Conservation (phyloP, 2,888 invertebrate species). For the Tiliacea aurago region DNA sequence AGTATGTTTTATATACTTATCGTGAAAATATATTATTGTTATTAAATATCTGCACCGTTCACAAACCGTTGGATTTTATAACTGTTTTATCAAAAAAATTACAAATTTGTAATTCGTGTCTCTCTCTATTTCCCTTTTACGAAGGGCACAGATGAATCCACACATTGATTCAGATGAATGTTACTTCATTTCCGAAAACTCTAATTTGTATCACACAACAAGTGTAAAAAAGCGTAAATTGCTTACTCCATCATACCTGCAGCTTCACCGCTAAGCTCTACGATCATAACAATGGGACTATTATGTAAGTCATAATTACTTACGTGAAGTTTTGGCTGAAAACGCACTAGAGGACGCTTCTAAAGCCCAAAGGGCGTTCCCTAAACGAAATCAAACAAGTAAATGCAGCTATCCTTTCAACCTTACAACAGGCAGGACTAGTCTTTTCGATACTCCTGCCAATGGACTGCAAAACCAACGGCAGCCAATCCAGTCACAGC, state of each 20-base stretch:
- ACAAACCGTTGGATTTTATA: neutral
- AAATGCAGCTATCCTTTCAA: constrained; percentile 90
- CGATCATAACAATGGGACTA: constrained; percentile 41
- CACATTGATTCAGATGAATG: neutral
- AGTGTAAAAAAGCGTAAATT: constrained; percentile 20
- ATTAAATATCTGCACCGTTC: neutral
- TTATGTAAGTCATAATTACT: constrained; percentile 53
- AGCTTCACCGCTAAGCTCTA: constrained; percentile 27
- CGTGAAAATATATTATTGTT: constrained; percentile 23
- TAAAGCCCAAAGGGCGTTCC: constrained; percentile 76
- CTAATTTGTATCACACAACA: constrained; percentile 52
- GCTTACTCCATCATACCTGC: constrained; percentile 37
- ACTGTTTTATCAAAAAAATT: neutral
- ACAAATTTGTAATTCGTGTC: neutral
- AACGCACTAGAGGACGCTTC: constrained; percentile 58
- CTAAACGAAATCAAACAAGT: constrained; percentile 80
- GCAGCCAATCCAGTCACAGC: constrained; percentile 1
- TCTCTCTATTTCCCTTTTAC: neutral
- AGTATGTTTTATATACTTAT: constrained; percentile 18
- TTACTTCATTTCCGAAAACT: constrained; percentile 1
- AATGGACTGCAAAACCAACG: constrained; percentile 27
- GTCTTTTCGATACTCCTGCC: constrained; percentile 82
- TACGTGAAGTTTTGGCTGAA: neutral
- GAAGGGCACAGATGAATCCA: neutral
- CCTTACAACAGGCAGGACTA: constrained; percentile 86